Evolutionary conservation across 2,113 vertebrate species (phyloP).

Genomic region (Ptilonorhynchus violaceus): DNA sequence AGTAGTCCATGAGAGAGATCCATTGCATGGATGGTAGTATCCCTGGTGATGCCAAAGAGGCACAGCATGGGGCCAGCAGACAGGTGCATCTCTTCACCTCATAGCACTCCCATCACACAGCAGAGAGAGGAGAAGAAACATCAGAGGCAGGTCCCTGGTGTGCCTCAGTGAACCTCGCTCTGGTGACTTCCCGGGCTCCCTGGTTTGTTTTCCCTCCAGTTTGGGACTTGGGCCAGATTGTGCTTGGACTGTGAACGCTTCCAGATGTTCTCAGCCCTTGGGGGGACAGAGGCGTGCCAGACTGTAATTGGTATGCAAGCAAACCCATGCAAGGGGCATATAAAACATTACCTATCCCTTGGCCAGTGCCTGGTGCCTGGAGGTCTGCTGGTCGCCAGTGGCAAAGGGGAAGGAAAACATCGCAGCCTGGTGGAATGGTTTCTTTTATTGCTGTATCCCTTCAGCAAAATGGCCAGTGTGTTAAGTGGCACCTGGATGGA

Average conservation of each 20-base stretch:
- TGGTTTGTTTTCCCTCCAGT: slow-evolving; percentile 6
- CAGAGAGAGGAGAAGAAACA: neutral
- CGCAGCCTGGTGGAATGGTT: neutral
- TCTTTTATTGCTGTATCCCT: neutral
- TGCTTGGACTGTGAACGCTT: slow-evolving; percentile 24
- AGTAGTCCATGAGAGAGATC: neutral
- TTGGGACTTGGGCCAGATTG: neutral
- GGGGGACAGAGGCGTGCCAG: neutral
- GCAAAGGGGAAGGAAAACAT: slow-evolving; percentile 44
- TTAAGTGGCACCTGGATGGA: slow-evolving; percentile 41
- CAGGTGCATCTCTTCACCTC: neutral
- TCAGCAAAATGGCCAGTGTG: neutral
- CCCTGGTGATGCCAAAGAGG: neutral
- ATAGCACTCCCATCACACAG: neutral
- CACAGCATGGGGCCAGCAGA: neutral
- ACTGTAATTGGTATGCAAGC: slow-evolving; percentile 32
- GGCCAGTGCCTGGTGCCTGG: neutral
- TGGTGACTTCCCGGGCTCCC: slow-evolving; percentile 3
- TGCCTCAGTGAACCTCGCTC: neutral
- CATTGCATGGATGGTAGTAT: neutral
- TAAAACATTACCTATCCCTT: slow-evolving; percentile 46
- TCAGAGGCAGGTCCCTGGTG: neutral
- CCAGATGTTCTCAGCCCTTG: slow-evolving; percentile 40
- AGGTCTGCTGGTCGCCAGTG: neutral
- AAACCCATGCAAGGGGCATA: neutral